Evolutionary conservation across 1,140 invertebrate genomes (phyloP), one percentile per base, ranked within the genome.

Genomic region (Eriocheir sinensis): DNA sequence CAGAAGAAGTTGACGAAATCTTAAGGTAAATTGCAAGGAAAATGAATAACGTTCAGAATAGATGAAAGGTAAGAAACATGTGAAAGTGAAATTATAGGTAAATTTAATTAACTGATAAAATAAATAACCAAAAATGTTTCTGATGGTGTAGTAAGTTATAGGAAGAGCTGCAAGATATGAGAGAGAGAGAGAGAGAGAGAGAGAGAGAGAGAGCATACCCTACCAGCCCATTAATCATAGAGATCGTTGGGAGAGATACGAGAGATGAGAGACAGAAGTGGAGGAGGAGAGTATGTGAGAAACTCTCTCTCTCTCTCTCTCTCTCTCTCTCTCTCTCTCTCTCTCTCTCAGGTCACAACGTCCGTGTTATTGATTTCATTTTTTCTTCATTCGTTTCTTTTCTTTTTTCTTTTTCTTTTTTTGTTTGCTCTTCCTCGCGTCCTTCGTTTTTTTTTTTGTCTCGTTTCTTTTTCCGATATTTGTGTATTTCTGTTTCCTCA

Each of bases 271-370:
- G 36, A 38, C 36, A 83, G 81, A 38, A 83, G 36, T 83, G 36
- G 81, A 34, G 81, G 81, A 83, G 81, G 81, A 83, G 81, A 38
- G 81, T 12, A 34, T 32, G 81, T 83, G 81, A 38, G 36, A 83
- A 38, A 83, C 81, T 44, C 40, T 72, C 89, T 72, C 89, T 34
- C 32, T 32, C 53, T 79, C 32, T 72, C 41, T 34, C 89, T 91
- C 44, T 79, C 30, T 91, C 89, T 79, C 89, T 89, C 88, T 4
- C 88, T 89, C 88, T 89, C 88, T 89, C 38, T 89, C 44, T 89
- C 86, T 89, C 40, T 89, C 86, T 89, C 34, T 89, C 86, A 8
- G 27, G 4, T 80, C 27, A 30, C 79, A 34, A 27, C 3, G 79
- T n/a, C 32, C 79, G 3, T 30, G 3, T 12, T 53, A 8, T 21